Percentiles rank a stretch among this genome's conserved stretches.
Conservation (phyloP, 1,140 invertebrate species). For the Pseudomyrmex dendroicus region DNA sequence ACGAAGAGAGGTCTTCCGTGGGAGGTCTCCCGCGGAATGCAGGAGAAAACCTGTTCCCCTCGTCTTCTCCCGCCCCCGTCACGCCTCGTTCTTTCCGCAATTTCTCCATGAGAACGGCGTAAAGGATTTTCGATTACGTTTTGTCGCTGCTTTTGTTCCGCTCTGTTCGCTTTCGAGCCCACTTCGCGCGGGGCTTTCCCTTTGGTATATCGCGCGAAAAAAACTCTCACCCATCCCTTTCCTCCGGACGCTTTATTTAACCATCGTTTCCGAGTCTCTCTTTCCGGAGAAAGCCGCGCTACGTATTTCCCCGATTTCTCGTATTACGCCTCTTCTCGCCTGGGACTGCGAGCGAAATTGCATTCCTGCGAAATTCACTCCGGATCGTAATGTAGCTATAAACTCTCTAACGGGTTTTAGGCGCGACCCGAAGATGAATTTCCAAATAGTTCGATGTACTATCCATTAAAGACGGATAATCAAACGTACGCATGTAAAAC, state of each 20-base stretch:
- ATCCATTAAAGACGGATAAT: neutral
- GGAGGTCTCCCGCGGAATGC: constrained; percentile 55
- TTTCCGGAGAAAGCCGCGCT: neutral
- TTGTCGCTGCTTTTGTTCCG: constrained; percentile 56
- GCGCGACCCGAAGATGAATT: neutral
- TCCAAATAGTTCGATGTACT: neutral
- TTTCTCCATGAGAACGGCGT: constrained; percentile 59
- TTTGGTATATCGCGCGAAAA: neutral
- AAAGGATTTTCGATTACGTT: constrained; percentile 75
- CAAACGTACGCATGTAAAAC: no score
- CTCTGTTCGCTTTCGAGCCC: constrained; percentile 43
- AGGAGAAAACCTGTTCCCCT: constrained; percentile 9
- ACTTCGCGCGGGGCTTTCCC: neutral
- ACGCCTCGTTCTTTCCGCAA: constrained; percentile 16
- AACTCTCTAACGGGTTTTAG: neutral
- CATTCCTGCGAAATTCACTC: constrained; percentile 21
- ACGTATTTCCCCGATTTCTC: neutral
- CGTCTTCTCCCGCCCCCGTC: neutral
- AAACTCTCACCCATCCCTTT: neutral
- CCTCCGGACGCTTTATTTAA: constrained; percentile 23
- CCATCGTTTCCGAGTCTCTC: neutral
- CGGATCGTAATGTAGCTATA: neutral
- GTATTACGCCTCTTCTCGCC: neutral
- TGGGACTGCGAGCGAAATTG: constrained; percentile 22
- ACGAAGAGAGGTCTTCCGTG: constrained; percentile 30